Evolutionary conservation across 2,888 invertebrate genomes (phyloP).

Genomic region (Campoplex nolae): DNA sequence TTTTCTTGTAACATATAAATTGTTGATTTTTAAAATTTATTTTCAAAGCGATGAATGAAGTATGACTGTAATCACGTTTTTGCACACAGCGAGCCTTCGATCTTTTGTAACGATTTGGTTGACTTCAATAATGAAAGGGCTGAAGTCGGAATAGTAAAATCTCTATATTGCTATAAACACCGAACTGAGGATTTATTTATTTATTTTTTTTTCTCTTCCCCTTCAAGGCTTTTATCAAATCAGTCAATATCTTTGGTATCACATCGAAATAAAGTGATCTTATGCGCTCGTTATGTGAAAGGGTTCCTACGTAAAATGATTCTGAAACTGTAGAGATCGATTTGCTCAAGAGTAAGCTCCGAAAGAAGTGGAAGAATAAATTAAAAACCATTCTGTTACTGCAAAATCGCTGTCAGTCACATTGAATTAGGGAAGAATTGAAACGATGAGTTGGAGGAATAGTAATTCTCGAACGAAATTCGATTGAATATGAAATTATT

Average conservation of each 20-base stretch:
- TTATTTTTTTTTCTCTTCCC: not conserved
- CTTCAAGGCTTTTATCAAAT: slow-evolving; percentile 3
- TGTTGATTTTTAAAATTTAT: not conserved
- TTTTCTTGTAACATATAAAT: not conserved
- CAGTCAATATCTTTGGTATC: slow-evolving; percentile 35
- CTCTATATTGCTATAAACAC: not conserved
- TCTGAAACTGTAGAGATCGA: slow-evolving; percentile 9
- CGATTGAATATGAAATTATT: too few species aligned
- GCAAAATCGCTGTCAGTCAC: not conserved
- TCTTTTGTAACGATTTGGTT: not conserved
- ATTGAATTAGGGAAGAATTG: not conserved
- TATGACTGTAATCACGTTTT: not conserved
- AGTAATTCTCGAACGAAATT: not conserved
- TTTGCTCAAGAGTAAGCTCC: not conserved
- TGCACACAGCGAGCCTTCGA: slow-evolving; percentile 1
- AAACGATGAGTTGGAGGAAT: not conserved
- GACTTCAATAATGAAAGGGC: not conserved
- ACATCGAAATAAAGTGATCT: slow-evolving; percentile 24
- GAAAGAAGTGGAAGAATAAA: not conserved
- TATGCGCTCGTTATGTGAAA: not conserved
- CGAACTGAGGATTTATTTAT: not conserved
- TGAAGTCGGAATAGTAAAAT: not conserved
- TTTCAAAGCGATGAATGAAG: not conserved
- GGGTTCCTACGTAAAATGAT: not conserved
- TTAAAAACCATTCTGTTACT: not conserved